Percentiles rank a stretch among this genome's conserved stretches.
phyloP scores from a whole-genome alignment of 2,113 vertebrate species.

The Anhinga rufa region DNA sequence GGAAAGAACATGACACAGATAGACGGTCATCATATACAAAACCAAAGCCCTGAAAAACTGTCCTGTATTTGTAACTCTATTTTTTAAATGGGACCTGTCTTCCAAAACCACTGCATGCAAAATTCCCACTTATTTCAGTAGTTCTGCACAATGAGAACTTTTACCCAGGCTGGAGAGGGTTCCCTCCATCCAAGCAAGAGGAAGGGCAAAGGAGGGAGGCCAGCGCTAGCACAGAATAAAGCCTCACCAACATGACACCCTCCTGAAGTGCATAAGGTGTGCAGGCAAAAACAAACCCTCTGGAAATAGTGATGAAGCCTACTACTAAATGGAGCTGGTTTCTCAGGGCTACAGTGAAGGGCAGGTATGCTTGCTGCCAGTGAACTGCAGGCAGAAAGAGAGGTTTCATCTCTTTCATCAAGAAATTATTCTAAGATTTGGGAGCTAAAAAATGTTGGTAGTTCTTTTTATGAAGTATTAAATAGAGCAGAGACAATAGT shows the following conservation, averaged over 20 bases:
- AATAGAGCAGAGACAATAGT: background rate
- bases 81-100: background rate
- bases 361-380: background rate
- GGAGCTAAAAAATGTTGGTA: background rate
- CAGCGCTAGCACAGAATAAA: background rate
- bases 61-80: background rate
- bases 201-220: background rate
- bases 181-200: background rate
- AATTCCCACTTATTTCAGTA: background rate
- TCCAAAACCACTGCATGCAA: background rate
- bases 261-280: background rate
- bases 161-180: background rate
- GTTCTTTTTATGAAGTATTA: background rate
- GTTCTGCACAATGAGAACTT: background rate
- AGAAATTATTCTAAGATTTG: background rate
- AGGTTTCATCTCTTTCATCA: background rate
- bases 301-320: background rate
- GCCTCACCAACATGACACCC: background rate
- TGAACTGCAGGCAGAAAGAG: background rate
- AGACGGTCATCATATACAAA: background rate
- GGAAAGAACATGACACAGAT: background rate
- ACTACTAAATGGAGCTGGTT: background rate
- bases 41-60: background rate
- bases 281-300: background rate
- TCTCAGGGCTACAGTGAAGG: background rate